A percentile compares a stretch with the other conserved stretches of the same genome.
Evolutionary conservation across 2,113 vertebrate species (phyloP).

Genomic region (Tychaedon coryphoeus): DNA sequence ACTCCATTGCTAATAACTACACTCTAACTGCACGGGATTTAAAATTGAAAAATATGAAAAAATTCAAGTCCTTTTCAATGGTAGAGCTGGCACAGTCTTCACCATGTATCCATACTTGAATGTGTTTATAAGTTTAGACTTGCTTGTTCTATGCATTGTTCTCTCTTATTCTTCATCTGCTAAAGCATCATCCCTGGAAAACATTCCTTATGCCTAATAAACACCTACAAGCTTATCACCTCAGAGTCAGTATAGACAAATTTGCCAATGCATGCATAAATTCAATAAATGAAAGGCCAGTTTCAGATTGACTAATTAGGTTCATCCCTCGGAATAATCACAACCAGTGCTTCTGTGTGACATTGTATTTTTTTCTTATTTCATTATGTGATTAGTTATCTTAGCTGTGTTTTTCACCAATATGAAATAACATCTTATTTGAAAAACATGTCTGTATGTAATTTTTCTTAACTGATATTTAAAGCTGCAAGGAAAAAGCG

Average conservation of each 20-base stretch:
- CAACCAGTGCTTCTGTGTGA: not conserved
- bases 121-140: not conserved
- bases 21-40: conserved; percentile 73
- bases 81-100: not conserved
- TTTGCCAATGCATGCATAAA: not conserved
- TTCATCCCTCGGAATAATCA: not conserved
- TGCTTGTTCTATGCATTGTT: not conserved
- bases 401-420: not conserved
- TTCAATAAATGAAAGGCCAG: not conserved
- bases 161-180: not conserved
- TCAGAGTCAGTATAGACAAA: not conserved
- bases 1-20: conserved; percentile 89
- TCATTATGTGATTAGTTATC: not conserved
- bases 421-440: not conserved
- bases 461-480: conserved; percentile 44
- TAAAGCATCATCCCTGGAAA: not conserved
- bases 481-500: conserved; percentile 63
- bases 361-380: not conserved
- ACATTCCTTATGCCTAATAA: not conserved
- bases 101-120: conserved; percentile 65
- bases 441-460: not conserved
- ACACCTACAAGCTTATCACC: not conserved
- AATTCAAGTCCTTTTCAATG: not conserved
- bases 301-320: not conserved
- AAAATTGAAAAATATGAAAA: conserved; percentile 72